These are phyloP conservation scores for Rotaria macrura DNA, from an alignment of 2,888 invertebrate species.

Conservation along the genomic window DNA sequence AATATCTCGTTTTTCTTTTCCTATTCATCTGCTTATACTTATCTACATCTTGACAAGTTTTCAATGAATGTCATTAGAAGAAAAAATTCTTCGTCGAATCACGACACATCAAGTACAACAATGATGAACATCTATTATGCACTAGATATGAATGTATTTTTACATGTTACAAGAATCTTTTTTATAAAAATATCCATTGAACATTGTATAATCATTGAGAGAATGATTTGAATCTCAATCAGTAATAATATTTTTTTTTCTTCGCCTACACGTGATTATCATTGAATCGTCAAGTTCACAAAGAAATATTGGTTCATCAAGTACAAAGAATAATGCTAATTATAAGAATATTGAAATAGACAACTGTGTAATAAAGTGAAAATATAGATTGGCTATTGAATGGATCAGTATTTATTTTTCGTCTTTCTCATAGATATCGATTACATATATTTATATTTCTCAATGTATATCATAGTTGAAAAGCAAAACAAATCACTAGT, in stretches of 20 bases:
- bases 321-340: background rate
- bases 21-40: background rate
- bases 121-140: no score
- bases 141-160: no score
- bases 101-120: background rate
- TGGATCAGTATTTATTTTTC: no score
- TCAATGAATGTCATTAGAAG: background rate
- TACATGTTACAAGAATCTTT: no score
- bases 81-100: background rate
- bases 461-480: background rate
- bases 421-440: background rate
- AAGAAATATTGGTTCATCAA: no score
- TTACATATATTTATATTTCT: background rate
- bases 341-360: background rate
- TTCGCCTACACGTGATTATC: no score
- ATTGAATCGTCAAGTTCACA: no score
- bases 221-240: no score
- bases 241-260: no score
- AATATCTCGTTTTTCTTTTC: background rate
- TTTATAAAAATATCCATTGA: no score
- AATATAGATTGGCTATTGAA: background rate
- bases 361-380: background rate
- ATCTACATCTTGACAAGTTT: background rate
- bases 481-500: background rate
- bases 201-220: no score